phyloP scores from a whole-genome alignment of 30 jellyfish, hydroid and myxozoan species.

The Pelagia noctiluca region DNA sequence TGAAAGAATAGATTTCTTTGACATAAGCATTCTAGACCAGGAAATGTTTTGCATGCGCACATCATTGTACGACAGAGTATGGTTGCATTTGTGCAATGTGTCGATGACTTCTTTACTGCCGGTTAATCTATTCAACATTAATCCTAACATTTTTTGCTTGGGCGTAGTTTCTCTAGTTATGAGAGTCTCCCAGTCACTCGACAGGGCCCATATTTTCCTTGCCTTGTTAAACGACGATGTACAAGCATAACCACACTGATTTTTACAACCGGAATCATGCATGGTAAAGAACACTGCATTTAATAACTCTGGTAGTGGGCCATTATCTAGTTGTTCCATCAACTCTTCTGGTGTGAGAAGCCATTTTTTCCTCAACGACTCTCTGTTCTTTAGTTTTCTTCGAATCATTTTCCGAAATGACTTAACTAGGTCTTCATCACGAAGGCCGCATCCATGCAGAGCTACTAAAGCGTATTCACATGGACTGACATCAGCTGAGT shows the following conservation, averaged over 20 bases:
- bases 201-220: constrained; percentile 6
- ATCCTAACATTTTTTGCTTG: constrained; percentile 5
- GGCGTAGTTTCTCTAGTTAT: background rate
- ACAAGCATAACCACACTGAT: too few species aligned
- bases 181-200: constrained; percentile 12
- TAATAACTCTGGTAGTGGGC: too few species aligned
- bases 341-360: constrained; percentile 8
- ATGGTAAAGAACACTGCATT: too few species aligned
- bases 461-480: constrained; percentile 7
- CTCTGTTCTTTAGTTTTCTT: background rate
- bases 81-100: background rate
- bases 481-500: too few species aligned
- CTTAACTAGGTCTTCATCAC: background rate
- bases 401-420: constrained; percentile 4
- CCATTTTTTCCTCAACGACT: background rate
- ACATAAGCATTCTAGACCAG: background rate
- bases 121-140: background rate
- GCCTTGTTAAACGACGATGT: background rate
- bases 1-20: background rate
- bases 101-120: background rate
- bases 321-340: too few species aligned
- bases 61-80: background rate
- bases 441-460: constrained; percentile 7
- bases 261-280: too few species aligned
- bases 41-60: background rate